phyloP scores from a whole-genome alignment of 2,888 invertebrate genomes.

The Idaea dimidiata region DNA sequence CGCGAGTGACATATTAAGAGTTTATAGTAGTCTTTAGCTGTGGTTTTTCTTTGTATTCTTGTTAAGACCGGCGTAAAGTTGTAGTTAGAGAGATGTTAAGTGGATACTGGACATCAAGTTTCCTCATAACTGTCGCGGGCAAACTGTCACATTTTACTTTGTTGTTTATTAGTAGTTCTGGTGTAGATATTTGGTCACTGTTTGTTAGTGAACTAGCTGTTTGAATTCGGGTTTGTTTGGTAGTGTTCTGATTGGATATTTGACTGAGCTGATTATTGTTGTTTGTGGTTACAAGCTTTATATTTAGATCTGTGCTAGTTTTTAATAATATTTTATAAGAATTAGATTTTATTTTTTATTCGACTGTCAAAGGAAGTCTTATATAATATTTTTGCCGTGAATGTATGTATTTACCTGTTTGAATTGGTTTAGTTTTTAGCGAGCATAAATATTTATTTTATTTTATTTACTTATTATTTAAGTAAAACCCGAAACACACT shows the following conservation, averaged over 20 bases:
- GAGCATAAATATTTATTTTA: too few relatives aligned
- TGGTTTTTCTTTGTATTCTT: constrained; percentile 6
- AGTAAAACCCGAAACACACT: too few relatives aligned
- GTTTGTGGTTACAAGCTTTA: too few relatives aligned
- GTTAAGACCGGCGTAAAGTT: not conserved
- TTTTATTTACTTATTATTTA: too few relatives aligned
- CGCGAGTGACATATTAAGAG: constrained; percentile 24
- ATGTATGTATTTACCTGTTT: too few relatives aligned
- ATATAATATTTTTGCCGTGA: too few relatives aligned
- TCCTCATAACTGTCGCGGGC: not conserved
- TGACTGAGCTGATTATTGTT: not conserved
- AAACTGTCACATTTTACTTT: not conserved
- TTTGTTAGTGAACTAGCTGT: not conserved
- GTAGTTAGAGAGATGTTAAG: not conserved
- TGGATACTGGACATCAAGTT: not conserved
- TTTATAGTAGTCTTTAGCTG: constrained; percentile 22
- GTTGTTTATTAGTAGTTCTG: not conserved
- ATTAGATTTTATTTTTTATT: too few relatives aligned
- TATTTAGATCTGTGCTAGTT: too few relatives aligned
- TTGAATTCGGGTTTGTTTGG: not conserved
- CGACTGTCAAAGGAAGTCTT: too few relatives aligned
- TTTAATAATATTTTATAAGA: too few relatives aligned
- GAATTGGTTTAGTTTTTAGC: too few relatives aligned
- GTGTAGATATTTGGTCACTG: not conserved
- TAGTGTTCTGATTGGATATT: not conserved